phyloP scores from a whole-genome alignment of 2,113 vertebrate species.

The Vidua macroura region DNA sequence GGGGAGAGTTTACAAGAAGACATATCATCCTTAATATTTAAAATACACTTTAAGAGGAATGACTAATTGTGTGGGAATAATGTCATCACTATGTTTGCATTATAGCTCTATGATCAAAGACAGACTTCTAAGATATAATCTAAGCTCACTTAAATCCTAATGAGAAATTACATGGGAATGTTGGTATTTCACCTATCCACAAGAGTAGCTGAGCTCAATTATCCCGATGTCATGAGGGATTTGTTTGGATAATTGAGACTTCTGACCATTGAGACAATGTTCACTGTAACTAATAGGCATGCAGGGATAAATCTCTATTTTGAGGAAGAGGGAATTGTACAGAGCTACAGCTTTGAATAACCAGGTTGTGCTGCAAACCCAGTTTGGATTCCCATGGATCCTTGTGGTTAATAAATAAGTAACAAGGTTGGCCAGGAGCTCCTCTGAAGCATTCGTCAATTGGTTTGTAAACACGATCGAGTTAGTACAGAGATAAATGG shows the following conservation, averaged over 20 bases:
- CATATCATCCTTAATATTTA: conserved; percentile 42
- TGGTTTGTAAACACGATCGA: conserved; percentile 3
- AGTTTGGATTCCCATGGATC: not conserved
- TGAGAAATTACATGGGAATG: conserved; percentile 62
- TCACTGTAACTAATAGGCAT: conserved; percentile 49
- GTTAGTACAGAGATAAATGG: conserved; percentile 27
- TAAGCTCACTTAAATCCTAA: conserved; percentile 55
- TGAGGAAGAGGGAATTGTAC: conserved; percentile 5
- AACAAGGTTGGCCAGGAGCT: not conserved
- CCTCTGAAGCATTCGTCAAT: not conserved
- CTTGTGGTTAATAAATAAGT: conserved; percentile 38
- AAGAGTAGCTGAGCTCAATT: conserved; percentile 57
- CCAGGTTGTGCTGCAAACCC: not conserved
- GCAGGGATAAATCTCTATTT: conserved; percentile 20
- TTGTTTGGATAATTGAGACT: conserved; percentile 62
- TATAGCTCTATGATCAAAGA: conserved; percentile 51
- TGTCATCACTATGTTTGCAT: conserved; percentile 45
- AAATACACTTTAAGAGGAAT: conserved; percentile 29
- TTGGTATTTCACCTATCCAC: conserved; percentile 62
- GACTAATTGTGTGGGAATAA: conserved; percentile 63
- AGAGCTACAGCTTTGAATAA: not conserved
- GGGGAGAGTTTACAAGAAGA: conserved; percentile 38
- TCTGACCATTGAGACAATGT: conserved; percentile 43
- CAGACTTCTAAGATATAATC: conserved; percentile 45
- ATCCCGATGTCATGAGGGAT: conserved; percentile 36